A percentile compares a stretch with the other conserved stretches of the same genome.
Evolutionary conservation across 2,113 vertebrate species (phyloP).

Genomic region (Calidris pugnax): DNA sequence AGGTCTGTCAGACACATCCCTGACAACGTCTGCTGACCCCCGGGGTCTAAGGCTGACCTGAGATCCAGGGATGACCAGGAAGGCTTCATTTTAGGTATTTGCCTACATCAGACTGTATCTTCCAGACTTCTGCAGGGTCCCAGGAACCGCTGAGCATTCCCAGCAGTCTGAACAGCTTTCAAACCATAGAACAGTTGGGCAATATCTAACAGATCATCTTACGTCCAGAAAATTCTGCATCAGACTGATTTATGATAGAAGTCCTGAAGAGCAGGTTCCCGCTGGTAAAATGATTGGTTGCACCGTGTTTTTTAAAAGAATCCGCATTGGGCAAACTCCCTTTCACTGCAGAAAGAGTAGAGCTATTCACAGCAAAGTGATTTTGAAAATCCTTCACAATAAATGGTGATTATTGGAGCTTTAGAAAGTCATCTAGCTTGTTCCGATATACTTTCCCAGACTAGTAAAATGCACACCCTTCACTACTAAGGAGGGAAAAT

Average conservation of each 20-base stretch:
- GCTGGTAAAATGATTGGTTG: neutral
- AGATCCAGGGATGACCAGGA: neutral
- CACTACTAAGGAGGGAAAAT: neutral
- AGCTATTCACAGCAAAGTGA: neutral
- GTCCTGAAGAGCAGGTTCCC: neutral
- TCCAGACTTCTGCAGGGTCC: neutral
- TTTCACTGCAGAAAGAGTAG: neutral
- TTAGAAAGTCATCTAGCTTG: neutral
- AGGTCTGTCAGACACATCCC: neutral
- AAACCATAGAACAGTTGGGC: neutral
- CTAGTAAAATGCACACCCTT: neutral
- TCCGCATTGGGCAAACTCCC: neutral
- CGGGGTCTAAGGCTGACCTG: neutral
- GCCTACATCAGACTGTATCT: neutral
- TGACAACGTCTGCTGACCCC: neutral
- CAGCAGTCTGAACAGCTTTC: neutral
- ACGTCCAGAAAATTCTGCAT: neutral
- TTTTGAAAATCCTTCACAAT: neutral
- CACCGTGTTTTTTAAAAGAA: neutral
- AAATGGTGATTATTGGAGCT: neutral
- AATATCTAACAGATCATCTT: neutral
- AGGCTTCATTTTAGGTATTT: neutral
- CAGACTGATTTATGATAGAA: neutral
- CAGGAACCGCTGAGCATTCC: neutral
- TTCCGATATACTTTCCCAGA: neutral